Percentiles rank a stretch among this genome's conserved stretches.
Evolutionary conservation across 2,113 vertebrate genomes (phyloP).

Genomic region (Otis tarda): DNA sequence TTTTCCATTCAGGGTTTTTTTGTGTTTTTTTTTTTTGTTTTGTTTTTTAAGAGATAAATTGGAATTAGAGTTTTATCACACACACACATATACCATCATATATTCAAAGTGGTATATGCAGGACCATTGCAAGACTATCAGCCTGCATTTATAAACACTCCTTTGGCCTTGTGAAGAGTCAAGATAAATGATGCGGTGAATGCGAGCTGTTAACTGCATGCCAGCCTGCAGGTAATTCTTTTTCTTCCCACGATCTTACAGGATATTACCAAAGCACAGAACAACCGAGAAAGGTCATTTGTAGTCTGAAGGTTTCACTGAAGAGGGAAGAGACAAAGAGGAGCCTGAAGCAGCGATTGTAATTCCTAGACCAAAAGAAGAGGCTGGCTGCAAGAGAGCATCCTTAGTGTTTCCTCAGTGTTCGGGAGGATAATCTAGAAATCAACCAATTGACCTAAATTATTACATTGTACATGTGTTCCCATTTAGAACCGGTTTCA

Average conservation of each 20-base stretch:
- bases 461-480: neutral
- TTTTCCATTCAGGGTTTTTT: neutral
- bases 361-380: neutral
- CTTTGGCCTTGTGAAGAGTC: neutral
- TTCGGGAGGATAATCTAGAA: neutral
- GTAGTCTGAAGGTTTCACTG: neutral
- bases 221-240: conserved; percentile 16
- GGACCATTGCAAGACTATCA: neutral
- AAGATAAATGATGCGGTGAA: neutral
- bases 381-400: neutral
- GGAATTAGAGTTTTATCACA: neutral
- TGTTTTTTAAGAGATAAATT: neutral
- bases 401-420: neutral
- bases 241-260: neutral
- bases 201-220: neutral
- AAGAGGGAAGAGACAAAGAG: neutral
- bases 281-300: neutral
- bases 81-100: neutral
- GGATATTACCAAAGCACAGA: neutral
- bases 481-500: neutral
- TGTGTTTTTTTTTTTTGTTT: neutral
- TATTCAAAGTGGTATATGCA: neutral
- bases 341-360: neutral
- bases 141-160: neutral
- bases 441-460: conserved; percentile 22